A percentile compares a stretch with the other conserved stretches of the same genome.
These are phyloP conservation scores for Eupleurogrammus muticus DNA, from an alignment of 2,797 vertebrate genomes.

Conservation along the genomic window DNA sequence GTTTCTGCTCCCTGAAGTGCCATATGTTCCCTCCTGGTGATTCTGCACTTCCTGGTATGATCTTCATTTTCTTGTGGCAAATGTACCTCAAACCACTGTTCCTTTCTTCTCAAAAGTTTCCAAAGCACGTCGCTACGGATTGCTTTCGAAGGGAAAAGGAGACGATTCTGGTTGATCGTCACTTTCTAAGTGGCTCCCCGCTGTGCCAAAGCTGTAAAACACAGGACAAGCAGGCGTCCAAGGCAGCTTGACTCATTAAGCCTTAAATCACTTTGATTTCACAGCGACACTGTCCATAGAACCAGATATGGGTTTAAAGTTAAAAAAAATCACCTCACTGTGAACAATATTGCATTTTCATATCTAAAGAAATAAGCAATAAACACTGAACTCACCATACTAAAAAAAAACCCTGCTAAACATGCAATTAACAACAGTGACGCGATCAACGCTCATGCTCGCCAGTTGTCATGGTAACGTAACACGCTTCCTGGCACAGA, in stretches of 20 bases:
- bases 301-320: too few relatives aligned
- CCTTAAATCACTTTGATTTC: constrained; percentile 1
- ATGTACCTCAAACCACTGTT: constrained; percentile 3
- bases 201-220: constrained; percentile 3
- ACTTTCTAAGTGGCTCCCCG: constrained; percentile 10
- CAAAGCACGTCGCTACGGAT: not conserved
- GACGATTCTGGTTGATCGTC: not conserved
- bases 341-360: too few relatives aligned
- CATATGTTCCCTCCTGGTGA: constrained; percentile 21
- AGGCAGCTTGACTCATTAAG: constrained; percentile 15
- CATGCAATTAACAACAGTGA: too few relatives aligned
- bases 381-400: too few relatives aligned
- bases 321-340: too few relatives aligned
- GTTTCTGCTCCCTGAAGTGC: constrained; percentile 7
- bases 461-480: too few relatives aligned
- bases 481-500: too few relatives aligned
- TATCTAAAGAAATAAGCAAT: too few relatives aligned
- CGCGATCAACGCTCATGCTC: too few relatives aligned
- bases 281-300: not conserved
- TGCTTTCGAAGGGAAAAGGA: not conserved
- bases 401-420: too few relatives aligned
- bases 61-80: constrained; percentile 4
- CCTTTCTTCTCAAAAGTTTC: not conserved
- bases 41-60: constrained; percentile 8
- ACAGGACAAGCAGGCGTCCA: constrained; percentile 2